These are phyloP conservation scores for Bombyx mandarina DNA, from an alignment of 1,140 invertebrate genomes.

Conservation along the genomic window DNA sequence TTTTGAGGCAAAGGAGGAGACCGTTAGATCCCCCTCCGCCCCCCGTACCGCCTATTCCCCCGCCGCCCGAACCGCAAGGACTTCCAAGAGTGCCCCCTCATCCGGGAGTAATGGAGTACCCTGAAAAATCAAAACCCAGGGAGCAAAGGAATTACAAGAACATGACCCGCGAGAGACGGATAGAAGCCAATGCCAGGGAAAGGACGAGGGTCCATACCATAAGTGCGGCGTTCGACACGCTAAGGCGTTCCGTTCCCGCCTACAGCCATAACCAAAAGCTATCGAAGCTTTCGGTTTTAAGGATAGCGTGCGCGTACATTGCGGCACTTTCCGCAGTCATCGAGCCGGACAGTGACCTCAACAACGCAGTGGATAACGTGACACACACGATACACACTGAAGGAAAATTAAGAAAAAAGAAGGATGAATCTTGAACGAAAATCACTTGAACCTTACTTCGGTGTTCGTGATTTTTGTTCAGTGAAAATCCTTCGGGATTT, in stretches of 20 bases:
- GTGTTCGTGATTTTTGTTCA: no score
- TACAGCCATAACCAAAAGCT: slow-evolving; percentile 95
- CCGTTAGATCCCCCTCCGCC: slow-evolving; percentile 37
- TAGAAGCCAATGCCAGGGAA: slow-evolving; percentile 94
- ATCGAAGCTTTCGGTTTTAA: slow-evolving; percentile 90
- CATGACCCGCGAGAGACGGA: slow-evolving; percentile 91
- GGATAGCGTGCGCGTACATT: slow-evolving; percentile 93
- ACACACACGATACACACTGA: slow-evolving; percentile 93
- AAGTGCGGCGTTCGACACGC: slow-evolving; percentile 92
- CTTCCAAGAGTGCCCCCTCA: slow-evolving; percentile 72
- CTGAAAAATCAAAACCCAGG: slow-evolving; percentile 53
- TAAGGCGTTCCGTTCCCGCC: slow-evolving; percentile 86
- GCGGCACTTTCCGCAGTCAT: slow-evolving; percentile 84
- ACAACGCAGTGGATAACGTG: slow-evolving; percentile 87
- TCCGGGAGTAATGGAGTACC: slow-evolving; percentile 57
- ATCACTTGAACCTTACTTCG: no score
- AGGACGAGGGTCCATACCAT: slow-evolving; percentile 94
- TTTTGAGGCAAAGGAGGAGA: slow-evolving; percentile 49
- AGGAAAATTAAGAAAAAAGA: slow-evolving; percentile 89
- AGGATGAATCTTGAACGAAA: slow-evolving; percentile 75
- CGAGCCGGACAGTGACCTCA: slow-evolving; percentile 75
- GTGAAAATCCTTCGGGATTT: no score
- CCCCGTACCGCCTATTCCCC: slow-evolving; percentile 17
- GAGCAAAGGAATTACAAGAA: slow-evolving; percentile 94
- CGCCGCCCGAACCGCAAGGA: slow-evolving; percentile 31